A percentile compares a stretch with the other conserved stretches of the same genome.
These are phyloP conservation scores for Julus scandinavius DNA, from an alignment of 2,888 invertebrate genomes.

Conservation along the genomic window DNA sequence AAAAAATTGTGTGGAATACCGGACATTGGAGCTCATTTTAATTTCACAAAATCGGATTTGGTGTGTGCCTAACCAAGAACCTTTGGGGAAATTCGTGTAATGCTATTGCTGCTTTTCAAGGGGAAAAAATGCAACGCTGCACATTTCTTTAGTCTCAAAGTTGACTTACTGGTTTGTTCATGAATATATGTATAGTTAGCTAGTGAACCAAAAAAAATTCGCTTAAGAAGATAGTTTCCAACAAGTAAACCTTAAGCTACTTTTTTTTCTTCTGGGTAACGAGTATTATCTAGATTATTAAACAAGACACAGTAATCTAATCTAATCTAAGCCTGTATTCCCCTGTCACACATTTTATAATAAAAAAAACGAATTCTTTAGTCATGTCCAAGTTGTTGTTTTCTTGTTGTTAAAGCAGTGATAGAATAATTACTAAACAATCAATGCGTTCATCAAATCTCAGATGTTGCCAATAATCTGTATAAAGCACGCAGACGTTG, in stretches of 20 bases:
- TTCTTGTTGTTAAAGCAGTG: no score
- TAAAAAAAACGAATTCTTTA: no score
- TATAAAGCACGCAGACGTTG: not conserved
- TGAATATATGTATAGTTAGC: not conserved
- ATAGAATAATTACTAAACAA: no score
- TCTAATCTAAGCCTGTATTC: no score
- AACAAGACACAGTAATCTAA: no score
- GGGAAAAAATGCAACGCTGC: not conserved
- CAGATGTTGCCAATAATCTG: no score
- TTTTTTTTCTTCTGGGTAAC: not conserved
- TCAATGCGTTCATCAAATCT: no score
- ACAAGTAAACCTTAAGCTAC: not conserved
- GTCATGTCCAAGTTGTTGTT: no score
- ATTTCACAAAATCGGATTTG: slow-evolving; percentile 23
- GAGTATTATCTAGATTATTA: not conserved
- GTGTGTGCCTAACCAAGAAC: not conserved
- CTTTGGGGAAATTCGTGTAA: slow-evolving; percentile 34
- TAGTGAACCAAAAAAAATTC: not conserved
- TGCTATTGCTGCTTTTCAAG: not conserved
- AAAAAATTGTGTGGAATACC: not conserved
- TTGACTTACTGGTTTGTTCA: not conserved
- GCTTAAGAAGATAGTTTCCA: not conserved
- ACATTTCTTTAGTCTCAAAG: not conserved
- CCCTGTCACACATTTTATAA: no score
- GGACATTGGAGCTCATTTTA: not conserved